Percentiles rank a stretch among this genome's conserved stretches.
These are phyloP conservation scores for Oncorhynchus tshawytscha DNA, from an alignment of 2,113 vertebrate genomes.

Conservation along the genomic window DNA sequence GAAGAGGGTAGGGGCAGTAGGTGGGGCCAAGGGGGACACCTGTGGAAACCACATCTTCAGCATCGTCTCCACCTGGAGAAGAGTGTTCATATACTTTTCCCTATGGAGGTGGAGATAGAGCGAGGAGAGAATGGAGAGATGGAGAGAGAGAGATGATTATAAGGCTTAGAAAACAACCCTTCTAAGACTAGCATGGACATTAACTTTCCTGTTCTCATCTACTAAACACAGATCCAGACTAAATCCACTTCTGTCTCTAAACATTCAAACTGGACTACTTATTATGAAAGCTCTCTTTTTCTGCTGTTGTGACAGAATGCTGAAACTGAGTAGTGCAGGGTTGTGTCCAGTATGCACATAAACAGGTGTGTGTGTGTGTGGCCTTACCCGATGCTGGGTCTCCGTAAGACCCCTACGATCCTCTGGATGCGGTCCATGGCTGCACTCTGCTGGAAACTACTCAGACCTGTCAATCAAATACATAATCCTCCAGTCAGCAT, in stretches of 20 bases:
- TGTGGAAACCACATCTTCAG: conserved; percentile 90
- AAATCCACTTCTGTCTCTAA: not conserved
- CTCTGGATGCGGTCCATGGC: conserved; percentile 94
- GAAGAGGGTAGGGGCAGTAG: conserved; percentile 11
- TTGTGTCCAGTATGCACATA: not conserved
- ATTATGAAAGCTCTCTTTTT: not conserved
- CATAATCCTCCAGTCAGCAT: conserved; percentile 43
- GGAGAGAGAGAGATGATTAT: no score
- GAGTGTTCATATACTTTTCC: conserved; percentile 83
- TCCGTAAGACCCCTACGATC: conserved; percentile 89
- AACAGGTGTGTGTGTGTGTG: not conserved
- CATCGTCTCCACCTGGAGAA: conserved; percentile 91
- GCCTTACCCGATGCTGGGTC: conserved; percentile 86
- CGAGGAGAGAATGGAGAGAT: not conserved
- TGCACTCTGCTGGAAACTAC: conserved; percentile 91
- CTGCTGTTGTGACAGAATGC: not conserved
- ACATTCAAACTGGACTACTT: not conserved
- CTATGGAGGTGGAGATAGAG: conserved; percentile 52
- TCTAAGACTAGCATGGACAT: not conserved
- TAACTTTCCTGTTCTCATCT: not conserved
- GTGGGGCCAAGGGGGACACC: conserved; percentile 49
- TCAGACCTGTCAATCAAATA: conserved; percentile 80
- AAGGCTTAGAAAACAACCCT: not conserved
- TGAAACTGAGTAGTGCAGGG: not conserved
- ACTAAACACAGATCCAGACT: not conserved